Base-by-base conservation (phyloP, 2,797 vertebrate genomes). In the Dromococcyx pavoninus region DNA sequence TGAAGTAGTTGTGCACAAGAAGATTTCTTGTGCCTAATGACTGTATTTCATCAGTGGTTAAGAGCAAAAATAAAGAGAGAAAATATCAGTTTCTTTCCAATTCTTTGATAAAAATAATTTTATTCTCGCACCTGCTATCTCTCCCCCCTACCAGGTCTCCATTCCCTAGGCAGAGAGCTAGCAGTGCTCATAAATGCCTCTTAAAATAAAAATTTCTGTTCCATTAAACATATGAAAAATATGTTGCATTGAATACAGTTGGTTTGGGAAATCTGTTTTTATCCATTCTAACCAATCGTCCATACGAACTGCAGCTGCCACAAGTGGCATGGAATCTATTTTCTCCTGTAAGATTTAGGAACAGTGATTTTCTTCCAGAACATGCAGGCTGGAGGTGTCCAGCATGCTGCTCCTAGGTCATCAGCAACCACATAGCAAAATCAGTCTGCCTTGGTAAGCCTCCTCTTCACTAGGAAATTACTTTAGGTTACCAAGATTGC, bases 141-240 rank as follows among this genome's bases (percentile, higher is more conserved):
- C 74, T 91, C 86, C 66, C 46, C 69, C 67, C 46, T 43, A 93
- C 91, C 93, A 97, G 65, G 90, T 95, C 96, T 95, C 74, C 79
- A 19, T 18, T 97, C 80, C 91, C 92, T 93, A 83, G 85, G 84
- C 89, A 90, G 93, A 96, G 66, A 86, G 72, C 71, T 93, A 92
- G 72, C 65, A 96, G 90, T 87, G 82, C 74, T 90, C 92, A 81
- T 95, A 97, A 97, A 96, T 94, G 95, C 94, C 71, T 33, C 91
- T 95, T 97, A 97, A 95, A 97, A 97, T 97, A 97, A 97, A 98
- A 97, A 96, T 97, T 97, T 97, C 96, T 97, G 86, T 97, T 96
- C 91, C 96, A 97, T 97, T 98, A 97, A 97, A 97, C 93, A 96
- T 97, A 96, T 95, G 94, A 97, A 97, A 98, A 98, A 97, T 97